Conservation (phyloP, 2,797 vertebrate species). For the Chrysocyon brachyurus region DNA sequence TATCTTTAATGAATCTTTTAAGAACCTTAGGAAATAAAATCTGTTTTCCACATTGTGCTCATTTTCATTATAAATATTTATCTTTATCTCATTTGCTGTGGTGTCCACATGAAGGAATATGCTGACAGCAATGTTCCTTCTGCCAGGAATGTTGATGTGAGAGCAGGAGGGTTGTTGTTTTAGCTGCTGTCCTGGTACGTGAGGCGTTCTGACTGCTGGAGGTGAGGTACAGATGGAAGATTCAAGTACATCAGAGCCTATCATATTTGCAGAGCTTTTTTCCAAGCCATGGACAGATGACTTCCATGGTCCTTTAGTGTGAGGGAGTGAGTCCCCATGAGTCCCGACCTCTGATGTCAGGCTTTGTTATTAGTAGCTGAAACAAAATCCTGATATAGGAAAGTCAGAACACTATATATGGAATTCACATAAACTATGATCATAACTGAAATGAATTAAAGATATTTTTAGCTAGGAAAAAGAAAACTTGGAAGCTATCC, state of each 20-base stretch:
- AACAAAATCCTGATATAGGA: not conserved
- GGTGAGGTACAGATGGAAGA: not conserved
- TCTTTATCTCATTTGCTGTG: not conserved
- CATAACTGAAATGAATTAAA: not conserved
- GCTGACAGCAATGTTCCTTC: rapidly evolving
- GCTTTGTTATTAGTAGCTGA: not conserved
- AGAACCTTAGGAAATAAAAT: not conserved
- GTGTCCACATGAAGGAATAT: rapidly evolving
- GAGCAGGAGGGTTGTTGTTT: too few relatives aligned
- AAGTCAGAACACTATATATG: not conserved
- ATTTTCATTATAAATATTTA: not conserved
- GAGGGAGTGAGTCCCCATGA: not conserved
- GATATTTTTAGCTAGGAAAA: not conserved
- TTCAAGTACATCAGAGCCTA: rapidly evolving
- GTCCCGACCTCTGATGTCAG: not conserved
- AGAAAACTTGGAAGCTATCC: not conserved
- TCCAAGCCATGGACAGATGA: rapidly evolving
- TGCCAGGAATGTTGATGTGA: not conserved
- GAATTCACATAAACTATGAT: not conserved
- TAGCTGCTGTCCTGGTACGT: rapidly evolving
- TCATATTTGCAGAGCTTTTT: not conserved
- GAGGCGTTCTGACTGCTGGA: not conserved
- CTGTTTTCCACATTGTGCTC: not conserved
- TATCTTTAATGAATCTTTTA: not conserved
- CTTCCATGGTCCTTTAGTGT: not conserved